These are phyloP conservation scores for Ceratotherium simum DNA, from an alignment of 2,113 vertebrate species.

Conservation along the genomic window DNA sequence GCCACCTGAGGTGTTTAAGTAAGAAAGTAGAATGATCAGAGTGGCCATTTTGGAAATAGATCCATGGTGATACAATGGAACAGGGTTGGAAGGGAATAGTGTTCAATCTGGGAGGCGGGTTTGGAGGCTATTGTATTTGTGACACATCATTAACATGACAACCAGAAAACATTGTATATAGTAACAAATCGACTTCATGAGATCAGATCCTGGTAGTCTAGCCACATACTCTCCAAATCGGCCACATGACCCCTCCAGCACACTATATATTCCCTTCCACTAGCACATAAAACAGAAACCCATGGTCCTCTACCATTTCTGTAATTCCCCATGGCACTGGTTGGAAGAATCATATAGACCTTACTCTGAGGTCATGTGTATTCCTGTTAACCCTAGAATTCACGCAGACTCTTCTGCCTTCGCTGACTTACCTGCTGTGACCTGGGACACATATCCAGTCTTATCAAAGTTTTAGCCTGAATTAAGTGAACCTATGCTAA, in stretches of 20 bases:
- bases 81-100: rapidly evolving
- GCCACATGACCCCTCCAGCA: background rate
- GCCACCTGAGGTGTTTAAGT: background rate
- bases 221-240: background rate
- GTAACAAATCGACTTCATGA: background rate
- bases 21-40: background rate
- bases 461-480: background rate
- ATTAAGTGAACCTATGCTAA: rapidly evolving
- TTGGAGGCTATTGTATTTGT: background rate
- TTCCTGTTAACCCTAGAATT: no score
- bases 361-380: background rate
- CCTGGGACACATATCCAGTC: no score
- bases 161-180: rapidly evolving
- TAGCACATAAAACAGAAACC: rapidly evolving
- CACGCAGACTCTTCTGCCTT: rapidly evolving
- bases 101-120: no score
- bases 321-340: rapidly evolving
- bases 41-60: background rate
- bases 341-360: background rate
- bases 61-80: background rate
- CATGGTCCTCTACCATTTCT: rapidly evolving
- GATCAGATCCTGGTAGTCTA: background rate
- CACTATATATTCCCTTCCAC: rapidly evolving
- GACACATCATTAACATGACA: background rate
- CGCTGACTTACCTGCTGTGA: background rate